Conservation (phyloP, 2,888 invertebrate species). For the Eurytoma californica region DNA sequence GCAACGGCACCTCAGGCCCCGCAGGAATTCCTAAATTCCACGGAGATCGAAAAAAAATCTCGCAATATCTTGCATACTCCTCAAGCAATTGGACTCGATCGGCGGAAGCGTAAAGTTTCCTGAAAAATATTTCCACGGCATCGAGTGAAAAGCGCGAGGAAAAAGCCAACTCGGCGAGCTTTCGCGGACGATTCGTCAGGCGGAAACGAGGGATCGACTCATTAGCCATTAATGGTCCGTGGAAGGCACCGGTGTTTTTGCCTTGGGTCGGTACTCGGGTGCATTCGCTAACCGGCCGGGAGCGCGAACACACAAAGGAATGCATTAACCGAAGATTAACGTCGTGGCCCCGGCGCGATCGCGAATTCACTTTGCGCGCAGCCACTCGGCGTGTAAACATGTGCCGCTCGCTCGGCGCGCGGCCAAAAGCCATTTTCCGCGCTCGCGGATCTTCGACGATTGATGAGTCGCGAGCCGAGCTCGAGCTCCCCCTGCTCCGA, state of each 20-base stretch:
- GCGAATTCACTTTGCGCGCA: slow-evolving; percentile 20
- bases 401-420: not conserved
- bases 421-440: not conserved
- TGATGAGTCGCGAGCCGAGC: not conserved
- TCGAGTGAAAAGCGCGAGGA: no score
- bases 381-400: slow-evolving; percentile 2
- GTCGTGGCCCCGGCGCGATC: not conserved
- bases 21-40: no score
- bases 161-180: no score
- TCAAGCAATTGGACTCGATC: no score
- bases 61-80: no score
- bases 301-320: not conserved
- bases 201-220: not conserved
- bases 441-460: not conserved
- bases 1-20: no score
- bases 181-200: no score
- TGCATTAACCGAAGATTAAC: slow-evolving; percentile 16
- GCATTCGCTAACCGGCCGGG: not conserved
- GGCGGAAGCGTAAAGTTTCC: no score
- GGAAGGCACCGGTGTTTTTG: no score
- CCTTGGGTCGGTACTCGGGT: not conserved
- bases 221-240: not conserved
- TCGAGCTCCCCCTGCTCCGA: no score
- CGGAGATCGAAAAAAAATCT: no score
- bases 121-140: no score